Percentiles rank a stretch among this genome's conserved stretches.
Conservation (phyloP, 64 coral and sea anemone genomes). For the Pocillopora damicornis region DNA sequence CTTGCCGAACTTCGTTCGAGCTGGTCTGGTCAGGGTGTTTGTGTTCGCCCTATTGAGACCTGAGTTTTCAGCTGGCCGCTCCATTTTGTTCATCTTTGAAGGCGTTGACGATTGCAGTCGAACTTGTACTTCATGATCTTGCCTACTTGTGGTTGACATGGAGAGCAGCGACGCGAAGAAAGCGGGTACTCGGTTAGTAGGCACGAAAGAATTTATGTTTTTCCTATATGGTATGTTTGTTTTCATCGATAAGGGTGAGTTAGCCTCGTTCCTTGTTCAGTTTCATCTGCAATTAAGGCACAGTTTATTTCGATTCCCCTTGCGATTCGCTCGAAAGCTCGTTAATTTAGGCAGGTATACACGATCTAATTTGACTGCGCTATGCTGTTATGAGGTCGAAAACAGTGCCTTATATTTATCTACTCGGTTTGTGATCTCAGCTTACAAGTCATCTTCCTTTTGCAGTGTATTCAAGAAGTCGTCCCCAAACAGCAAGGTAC, state of each 20-base stretch:
- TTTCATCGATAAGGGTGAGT: not conserved
- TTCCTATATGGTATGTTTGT: not conserved
- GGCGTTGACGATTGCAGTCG: not conserved
- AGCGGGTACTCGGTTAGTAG: conserved; percentile 27
- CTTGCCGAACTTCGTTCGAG: not conserved
- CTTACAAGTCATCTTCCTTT: not conserved
- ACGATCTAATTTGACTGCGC: not conserved
- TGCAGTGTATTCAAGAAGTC: conserved; percentile 79
- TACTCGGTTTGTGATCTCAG: not conserved
- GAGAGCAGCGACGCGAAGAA: conserved; percentile 38
- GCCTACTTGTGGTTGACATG: not conserved
- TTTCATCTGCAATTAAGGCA: not conserved
- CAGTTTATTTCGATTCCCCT: not conserved
- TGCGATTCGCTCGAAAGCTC: not conserved
- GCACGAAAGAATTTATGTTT: not conserved
- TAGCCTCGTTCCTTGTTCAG: not conserved
- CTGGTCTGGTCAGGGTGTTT: not conserved
- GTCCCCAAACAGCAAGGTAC: conserved; percentile 71
- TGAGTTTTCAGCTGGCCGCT: not conserved
- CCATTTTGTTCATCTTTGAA: not conserved
- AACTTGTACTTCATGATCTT: conserved; percentile 11
- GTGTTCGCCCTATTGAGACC: not conserved
- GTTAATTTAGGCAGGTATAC: not conserved
- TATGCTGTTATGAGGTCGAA: not conserved
- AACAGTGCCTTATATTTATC: not conserved